Evolutionary conservation across 2,113 vertebrate species (phyloP).

Genomic region (Tragelaphus strepsiceros): DNA sequence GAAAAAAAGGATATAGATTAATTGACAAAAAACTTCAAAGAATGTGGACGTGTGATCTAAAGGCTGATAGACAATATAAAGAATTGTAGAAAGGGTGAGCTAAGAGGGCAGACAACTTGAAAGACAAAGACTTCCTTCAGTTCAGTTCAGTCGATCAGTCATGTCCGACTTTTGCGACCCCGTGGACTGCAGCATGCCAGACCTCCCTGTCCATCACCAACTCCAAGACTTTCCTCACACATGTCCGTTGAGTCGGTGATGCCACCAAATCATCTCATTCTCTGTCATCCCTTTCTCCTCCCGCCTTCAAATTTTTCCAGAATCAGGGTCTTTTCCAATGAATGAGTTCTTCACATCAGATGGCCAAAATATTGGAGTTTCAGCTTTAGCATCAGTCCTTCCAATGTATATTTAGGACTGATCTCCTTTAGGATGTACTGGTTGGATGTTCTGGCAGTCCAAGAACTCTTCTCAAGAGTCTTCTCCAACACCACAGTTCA

Average conservation of each 20-base stretch:
- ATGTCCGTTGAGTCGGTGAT: not conserved
- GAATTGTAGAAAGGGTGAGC: not conserved
- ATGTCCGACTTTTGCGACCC: not conserved
- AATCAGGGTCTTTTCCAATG: not conserved
- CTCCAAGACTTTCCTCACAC: not conserved
- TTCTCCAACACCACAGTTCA: not conserved
- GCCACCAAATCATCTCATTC: not conserved
- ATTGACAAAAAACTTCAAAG: not conserved
- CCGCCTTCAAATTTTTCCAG: not conserved
- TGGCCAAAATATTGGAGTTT: not conserved
- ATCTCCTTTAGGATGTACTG: not conserved
- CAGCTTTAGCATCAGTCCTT: not conserved
- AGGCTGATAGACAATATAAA: not conserved
- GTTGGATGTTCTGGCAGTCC: not conserved
- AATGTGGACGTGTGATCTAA: not conserved
- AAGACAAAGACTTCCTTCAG: not conserved
- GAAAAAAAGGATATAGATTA: not conserved
- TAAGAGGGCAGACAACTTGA: not conserved
- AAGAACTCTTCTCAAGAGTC: not conserved
- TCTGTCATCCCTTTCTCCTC: not conserved
- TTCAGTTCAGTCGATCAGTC: not conserved
- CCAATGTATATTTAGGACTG: not conserved
- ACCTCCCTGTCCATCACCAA: not conserved
- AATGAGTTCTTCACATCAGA: not conserved
- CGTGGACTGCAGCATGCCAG: not conserved